phyloP scores from a whole-genome alignment of 2,113 vertebrate genomes.

The Gallinago undulata region DNA sequence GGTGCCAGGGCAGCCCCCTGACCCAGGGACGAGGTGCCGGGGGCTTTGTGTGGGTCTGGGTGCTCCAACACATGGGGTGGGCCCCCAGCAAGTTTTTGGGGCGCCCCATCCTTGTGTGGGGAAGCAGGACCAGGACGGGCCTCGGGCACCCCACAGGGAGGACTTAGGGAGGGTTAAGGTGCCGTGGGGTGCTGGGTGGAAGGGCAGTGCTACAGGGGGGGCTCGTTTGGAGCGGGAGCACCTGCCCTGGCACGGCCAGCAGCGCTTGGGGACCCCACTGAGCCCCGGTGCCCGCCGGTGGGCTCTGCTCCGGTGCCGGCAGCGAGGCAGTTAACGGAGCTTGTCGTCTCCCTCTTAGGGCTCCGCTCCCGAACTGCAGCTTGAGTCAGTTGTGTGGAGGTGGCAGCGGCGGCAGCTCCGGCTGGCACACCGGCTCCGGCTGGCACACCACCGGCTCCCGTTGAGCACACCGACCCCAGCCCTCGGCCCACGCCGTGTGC shows the following conservation, averaged over 20 bases:
- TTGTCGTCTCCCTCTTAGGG: constrained; percentile 54
- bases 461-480: neutral
- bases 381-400: constrained; percentile 70
- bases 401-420: constrained; percentile 58
- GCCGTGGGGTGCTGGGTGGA: rapidly evolving
- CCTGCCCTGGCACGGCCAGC: neutral
- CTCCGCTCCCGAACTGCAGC: constrained; percentile 48
- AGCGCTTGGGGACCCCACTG: rapidly evolving
- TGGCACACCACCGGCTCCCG: neutral
- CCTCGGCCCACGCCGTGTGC: neutral
- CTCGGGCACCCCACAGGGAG: neutral
- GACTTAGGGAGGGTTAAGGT: too few species aligned
- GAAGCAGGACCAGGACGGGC: rapidly evolving
- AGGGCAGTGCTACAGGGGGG: rapidly evolving
- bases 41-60: neutral
- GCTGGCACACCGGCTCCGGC: neutral
- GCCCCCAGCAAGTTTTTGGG: rapidly evolving
- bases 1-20: rapidly evolving
- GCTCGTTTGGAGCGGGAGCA: rapidly evolving
- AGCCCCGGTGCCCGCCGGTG: neutral
- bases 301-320: neutral
- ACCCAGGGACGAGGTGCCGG: rapidly evolving
- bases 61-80: rapidly evolving
- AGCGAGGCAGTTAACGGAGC: constrained; percentile 53
- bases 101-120: rapidly evolving